Percentiles rank a stretch among this genome's conserved stretches.
Conservation (phyloP, 2,888 invertebrate species). For the Hylaea fasciaria region DNA sequence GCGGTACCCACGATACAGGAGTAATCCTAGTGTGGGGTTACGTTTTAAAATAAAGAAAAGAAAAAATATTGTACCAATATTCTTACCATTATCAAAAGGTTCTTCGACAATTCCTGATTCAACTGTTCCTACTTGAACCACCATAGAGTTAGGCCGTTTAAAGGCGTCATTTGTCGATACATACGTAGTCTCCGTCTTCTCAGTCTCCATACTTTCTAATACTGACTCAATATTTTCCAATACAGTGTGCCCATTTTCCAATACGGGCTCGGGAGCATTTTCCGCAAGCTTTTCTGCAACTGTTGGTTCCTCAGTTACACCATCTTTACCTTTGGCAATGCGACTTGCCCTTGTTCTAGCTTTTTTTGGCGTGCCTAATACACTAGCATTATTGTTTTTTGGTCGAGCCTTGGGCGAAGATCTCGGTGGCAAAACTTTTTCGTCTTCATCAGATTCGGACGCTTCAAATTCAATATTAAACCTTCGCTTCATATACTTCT, state of each 20-base stretch:
- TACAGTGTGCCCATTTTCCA: background rate
- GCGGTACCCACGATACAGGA: no score
- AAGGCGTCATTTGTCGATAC: constrained; percentile 8
- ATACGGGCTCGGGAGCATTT: background rate
- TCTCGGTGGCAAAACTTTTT: constrained; percentile 8
- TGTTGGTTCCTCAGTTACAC: background rate
- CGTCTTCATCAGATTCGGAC: constrained; percentile 57
- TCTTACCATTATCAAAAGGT: constrained; percentile 53
- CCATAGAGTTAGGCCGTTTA: constrained; percentile 50
- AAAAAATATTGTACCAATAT: no score
- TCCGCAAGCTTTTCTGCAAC: background rate
- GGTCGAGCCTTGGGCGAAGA: constrained; percentile 6
- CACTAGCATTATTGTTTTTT: constrained; percentile 49
- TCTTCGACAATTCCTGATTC: constrained; percentile 39
- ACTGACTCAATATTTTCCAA: no score
- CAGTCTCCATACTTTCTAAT: background rate
- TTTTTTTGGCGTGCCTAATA: constrained; percentile 54
- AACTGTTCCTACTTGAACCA: constrained; percentile 57
- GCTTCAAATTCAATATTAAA: constrained; percentile 63
- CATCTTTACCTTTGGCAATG: background rate
- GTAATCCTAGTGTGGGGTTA: no score
- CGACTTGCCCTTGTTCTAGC: constrained; percentile 26
- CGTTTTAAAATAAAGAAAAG: no score
- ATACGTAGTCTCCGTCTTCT: constrained; percentile 7
- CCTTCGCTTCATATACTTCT: constrained; percentile 61